Conservation (phyloP, 2,797 vertebrate genomes). For the Xyrichtys novacula region DNA sequence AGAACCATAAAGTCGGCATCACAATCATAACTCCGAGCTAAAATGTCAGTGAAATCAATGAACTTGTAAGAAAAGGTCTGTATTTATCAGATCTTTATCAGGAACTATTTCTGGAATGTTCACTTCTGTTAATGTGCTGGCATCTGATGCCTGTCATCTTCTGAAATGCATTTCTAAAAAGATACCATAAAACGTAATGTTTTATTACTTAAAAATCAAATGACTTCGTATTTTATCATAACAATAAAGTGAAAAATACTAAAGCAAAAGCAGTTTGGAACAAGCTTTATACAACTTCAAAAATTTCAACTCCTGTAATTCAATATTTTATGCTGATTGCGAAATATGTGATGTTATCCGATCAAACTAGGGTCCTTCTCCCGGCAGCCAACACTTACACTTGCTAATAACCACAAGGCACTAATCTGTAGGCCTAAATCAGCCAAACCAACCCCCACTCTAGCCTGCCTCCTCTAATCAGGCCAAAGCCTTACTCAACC, state of each 20-base stretch:
- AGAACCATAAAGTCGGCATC: slow-evolving; percentile 1
- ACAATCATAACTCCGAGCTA: not conserved
- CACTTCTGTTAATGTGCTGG: not conserved
- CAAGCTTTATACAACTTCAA: not conserved
- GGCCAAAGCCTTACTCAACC: slow-evolving; percentile 65
- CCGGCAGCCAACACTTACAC: slow-evolving; percentile 43
- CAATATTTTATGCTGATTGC: not conserved
- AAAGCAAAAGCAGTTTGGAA: slow-evolving; percentile 8
- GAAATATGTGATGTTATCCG: slow-evolving; percentile 22
- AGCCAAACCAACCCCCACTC: slow-evolving; percentile 71
- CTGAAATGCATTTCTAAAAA: slow-evolving; percentile 10
- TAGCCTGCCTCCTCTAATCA: slow-evolving; percentile 78
- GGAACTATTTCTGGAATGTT: slow-evolving; percentile 8
- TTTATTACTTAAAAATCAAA: not conserved
- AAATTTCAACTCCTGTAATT: not conserved
- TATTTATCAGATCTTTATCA: not conserved
- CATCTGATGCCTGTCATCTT: not conserved
- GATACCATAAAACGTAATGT: not conserved
- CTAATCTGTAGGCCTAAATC: slow-evolving; percentile 74
- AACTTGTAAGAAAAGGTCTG: not conserved
- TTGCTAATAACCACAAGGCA: slow-evolving; percentile 48
- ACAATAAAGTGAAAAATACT: not conserved
- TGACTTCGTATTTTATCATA: slow-evolving; percentile 5
- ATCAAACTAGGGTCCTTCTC: slow-evolving; percentile 30
- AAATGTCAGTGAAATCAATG: not conserved